Conservation (phyloP, 1,140 invertebrate species). For the Popillia japonica region DNA sequence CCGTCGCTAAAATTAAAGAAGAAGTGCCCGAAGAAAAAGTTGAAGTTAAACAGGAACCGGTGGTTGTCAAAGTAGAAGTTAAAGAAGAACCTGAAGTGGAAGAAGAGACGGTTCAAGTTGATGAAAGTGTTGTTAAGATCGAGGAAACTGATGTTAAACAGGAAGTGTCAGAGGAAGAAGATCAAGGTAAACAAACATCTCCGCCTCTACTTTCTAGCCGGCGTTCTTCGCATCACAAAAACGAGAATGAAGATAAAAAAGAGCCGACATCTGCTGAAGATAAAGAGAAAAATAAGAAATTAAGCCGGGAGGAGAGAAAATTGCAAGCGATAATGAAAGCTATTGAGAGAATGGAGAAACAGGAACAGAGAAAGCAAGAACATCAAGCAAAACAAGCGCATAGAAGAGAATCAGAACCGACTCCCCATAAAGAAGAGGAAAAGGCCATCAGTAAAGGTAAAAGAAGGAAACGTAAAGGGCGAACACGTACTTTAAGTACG, state of each 20-base stretch:
- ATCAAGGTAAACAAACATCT: conserved; percentile 8
- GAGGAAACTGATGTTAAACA: conserved; percentile 41
- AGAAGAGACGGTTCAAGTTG: conserved; percentile 40
- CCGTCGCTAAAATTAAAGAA: conserved; percentile 43
- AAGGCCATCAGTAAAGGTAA: conserved; percentile 51
- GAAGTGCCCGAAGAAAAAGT: conserved; percentile 49
- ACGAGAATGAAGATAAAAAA: conserved; percentile 37
- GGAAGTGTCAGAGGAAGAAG: conserved; percentile 32
- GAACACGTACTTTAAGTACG: conserved; percentile 69
- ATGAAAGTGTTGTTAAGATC: conserved; percentile 38
- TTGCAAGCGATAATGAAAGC: conserved; percentile 95
- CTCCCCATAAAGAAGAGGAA: conserved; percentile 61
- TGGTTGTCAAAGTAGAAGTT: conserved; percentile 39
- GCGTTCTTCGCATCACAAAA: conserved; percentile 39
- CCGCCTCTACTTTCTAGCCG: conserved; percentile 11
- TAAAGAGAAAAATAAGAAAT: conserved; percentile 55
- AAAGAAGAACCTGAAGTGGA: conserved; percentile 42
- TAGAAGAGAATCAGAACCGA: conserved; percentile 57
- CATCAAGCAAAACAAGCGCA: conserved; percentile 67
- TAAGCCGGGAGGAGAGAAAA: conserved; percentile 92
- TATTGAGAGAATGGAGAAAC: conserved; percentile 85
- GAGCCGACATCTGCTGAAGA: conserved; percentile 1
- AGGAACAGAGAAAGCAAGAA: conserved; percentile 79
- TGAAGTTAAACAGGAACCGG: conserved; percentile 41
- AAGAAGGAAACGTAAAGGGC: conserved; percentile 67